Evolutionary conservation across 2,888 invertebrate species (phyloP).

Genomic region (Punctoribates punctum): DNA sequence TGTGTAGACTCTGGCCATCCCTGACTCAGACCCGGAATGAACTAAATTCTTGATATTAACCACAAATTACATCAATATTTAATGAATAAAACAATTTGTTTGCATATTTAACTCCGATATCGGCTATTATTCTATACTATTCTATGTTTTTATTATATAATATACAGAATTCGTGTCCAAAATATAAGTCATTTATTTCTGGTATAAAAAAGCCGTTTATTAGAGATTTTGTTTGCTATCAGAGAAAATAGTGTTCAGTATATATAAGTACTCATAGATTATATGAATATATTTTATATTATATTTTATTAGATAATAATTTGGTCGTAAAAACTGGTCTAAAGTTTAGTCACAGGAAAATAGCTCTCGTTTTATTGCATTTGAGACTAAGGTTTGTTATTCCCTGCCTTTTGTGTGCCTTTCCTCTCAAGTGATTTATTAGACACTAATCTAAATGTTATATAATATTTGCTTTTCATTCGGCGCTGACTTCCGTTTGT

Average conservation of each 20-base stretch:
- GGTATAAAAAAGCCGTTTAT: too few relatives aligned
- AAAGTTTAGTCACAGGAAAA: not conserved
- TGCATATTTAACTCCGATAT: too few relatives aligned
- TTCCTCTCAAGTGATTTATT: constrained; percentile 1
- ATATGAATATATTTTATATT: not conserved
- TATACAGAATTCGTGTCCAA: too few relatives aligned
- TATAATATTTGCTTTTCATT: not conserved
- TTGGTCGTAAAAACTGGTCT: not conserved
- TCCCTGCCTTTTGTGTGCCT: not conserved
- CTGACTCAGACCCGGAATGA: too few relatives aligned
- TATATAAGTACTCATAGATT: not conserved
- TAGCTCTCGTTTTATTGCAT: not conserved
- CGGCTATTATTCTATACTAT: too few relatives aligned
- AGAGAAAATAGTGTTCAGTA: not conserved
- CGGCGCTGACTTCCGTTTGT: too few relatives aligned
- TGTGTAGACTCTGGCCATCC: too few relatives aligned
- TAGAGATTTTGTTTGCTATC: not conserved
- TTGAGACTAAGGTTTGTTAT: not conserved
- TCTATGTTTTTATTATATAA: too few relatives aligned
- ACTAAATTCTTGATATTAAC: too few relatives aligned
- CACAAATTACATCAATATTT: too few relatives aligned
- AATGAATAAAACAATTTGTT: too few relatives aligned
- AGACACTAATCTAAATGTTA: constrained; percentile 8
- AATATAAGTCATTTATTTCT: too few relatives aligned
- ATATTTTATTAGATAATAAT: constrained; percentile 6